Conservation (phyloP, 2,797 vertebrate species). For the Pseudocheirus occidentalis region DNA sequence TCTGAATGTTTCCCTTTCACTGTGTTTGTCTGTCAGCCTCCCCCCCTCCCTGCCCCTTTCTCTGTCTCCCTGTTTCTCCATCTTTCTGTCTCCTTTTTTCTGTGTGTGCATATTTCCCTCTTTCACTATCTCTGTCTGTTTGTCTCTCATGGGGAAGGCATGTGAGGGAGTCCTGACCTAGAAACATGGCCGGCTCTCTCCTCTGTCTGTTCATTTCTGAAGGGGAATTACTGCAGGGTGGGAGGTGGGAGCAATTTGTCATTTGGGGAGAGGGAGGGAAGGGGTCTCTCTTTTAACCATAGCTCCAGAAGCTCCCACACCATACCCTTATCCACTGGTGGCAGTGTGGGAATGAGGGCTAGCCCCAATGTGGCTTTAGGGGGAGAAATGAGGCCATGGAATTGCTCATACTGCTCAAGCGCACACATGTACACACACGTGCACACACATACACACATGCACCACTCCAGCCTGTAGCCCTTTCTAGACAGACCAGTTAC, state of each 20-base stretch:
- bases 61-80: neutral
- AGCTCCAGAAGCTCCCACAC: neutral
- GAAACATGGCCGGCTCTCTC: neutral
- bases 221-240: constrained; percentile 7
- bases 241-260: neutral
- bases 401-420: neutral
- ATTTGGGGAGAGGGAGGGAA: neutral
- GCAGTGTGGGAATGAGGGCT: neutral
- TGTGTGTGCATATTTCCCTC: neutral
- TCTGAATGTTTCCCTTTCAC: neutral
- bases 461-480: neutral
- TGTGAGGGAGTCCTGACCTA: neutral
- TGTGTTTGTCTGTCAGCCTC: no score
- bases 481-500: neutral
- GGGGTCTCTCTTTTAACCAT: neutral
- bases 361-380: neutral
- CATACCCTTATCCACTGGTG: neutral
- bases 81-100: neutral
- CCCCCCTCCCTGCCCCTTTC: no score
- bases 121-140: neutral
- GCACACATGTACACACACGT: no score
- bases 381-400: neutral
- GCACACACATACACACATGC: neutral
- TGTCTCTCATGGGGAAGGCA: neutral
- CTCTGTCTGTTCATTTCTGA: neutral